A percentile compares a stretch with the other conserved stretches of the same genome.
These are phyloP conservation scores for Heliornis fulica DNA, from an alignment of 2,113 vertebrate genomes.

Conservation along the genomic window DNA sequence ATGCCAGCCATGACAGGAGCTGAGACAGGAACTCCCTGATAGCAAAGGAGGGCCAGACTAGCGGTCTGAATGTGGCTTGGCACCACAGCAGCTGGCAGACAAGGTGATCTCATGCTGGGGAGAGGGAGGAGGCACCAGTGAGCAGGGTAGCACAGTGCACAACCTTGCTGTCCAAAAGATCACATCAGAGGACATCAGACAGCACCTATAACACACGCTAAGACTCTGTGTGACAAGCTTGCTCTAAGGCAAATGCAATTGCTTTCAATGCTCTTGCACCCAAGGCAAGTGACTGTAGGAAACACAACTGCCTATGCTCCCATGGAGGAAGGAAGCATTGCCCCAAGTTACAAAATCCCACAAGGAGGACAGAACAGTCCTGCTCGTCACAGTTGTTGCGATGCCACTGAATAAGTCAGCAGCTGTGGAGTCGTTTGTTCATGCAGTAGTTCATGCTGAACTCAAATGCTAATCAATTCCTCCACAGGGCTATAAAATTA, in stretches of 20 bases:
- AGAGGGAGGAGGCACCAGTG: not conserved
- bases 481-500: not conserved
- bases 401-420: not conserved
- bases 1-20: not conserved
- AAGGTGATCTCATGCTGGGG: not conserved
- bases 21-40: not conserved
- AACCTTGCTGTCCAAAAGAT: not conserved
- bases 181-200: not conserved
- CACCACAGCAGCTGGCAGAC: fast-evolving
- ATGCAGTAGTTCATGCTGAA: not conserved
- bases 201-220: not conserved
- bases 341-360: fast-evolving
- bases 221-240: not conserved
- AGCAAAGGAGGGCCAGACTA: too few species aligned
- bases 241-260: not conserved
- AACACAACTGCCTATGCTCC: fast-evolving
- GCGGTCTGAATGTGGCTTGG: fast-evolving
- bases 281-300: too few species aligned
- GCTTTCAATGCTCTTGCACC: not conserved
- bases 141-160: not conserved
- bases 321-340: fast-evolving
- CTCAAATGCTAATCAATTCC: not conserved
- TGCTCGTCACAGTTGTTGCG: fast-evolving
- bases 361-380: fast-evolving
- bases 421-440: not conserved